phyloP scores from a whole-genome alignment of 2,888 invertebrate genomes.

The Parthenolecanium corni region DNA sequence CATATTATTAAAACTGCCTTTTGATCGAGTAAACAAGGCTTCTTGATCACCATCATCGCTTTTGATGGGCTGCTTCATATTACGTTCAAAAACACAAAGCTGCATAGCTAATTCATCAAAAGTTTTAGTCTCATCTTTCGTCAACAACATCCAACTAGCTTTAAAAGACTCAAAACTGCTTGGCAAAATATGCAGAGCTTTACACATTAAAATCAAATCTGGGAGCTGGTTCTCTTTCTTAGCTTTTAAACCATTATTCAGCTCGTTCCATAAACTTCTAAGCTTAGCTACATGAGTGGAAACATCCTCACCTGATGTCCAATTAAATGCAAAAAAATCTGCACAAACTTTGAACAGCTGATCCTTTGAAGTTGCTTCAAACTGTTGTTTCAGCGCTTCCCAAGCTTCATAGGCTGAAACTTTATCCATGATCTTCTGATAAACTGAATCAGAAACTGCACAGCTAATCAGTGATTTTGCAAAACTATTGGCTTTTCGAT shows the following conservation, averaged over 20 bases:
- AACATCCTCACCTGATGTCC: slow-evolving; percentile 35
- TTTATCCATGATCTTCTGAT: slow-evolving; percentile 37
- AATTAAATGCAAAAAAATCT: slow-evolving; percentile 36
- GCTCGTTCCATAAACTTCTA: too few species aligned
- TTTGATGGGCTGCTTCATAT: too few species aligned
- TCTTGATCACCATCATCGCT: too few species aligned
- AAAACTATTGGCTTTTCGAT: slow-evolving; percentile 34
- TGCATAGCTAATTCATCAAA: slow-evolving; percentile 33
- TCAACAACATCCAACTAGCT: slow-evolving; percentile 35
- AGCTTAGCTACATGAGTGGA: too few species aligned
- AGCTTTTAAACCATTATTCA: slow-evolving; percentile 33
- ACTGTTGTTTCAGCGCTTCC: too few species aligned
- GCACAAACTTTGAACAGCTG: slow-evolving; percentile 37
- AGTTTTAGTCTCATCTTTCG: slow-evolving; percentile 33
- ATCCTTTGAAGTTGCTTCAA: slow-evolving; percentile 36
- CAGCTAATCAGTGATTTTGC: slow-evolving; percentile 37
- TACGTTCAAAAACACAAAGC: slow-evolving; percentile 31
- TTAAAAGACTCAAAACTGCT: slow-evolving; percentile 31
- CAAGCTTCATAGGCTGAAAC: slow-evolving; percentile 36
- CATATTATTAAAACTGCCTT: too few species aligned
- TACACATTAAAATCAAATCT: slow-evolving; percentile 34
- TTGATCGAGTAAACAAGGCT: slow-evolving; percentile 29
- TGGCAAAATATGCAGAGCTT: too few species aligned
- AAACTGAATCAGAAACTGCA: slow-evolving; percentile 35
- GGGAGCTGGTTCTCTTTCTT: slow-evolving; percentile 33